These are phyloP conservation scores for Myotis pilosus DNA, from an alignment of 2,797 vertebrate species.

Conservation along the genomic window DNA sequence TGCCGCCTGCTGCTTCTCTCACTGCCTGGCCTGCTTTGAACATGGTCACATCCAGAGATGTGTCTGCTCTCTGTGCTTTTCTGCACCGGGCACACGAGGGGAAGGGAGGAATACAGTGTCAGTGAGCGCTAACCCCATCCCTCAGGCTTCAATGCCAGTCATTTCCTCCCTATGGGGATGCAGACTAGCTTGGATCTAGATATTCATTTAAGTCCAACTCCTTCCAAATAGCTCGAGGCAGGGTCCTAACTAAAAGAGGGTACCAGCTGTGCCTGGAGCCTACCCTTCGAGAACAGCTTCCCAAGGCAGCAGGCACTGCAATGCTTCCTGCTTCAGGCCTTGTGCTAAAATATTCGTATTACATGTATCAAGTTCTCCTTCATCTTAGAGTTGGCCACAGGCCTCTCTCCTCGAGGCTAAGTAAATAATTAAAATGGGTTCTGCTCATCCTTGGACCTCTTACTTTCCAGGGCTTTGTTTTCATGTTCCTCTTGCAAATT, in stretches of 20 bases:
- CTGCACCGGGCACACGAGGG: neutral
- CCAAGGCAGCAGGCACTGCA: neutral
- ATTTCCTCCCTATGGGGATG: neutral
- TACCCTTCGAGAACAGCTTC: neutral
- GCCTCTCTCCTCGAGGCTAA: neutral
- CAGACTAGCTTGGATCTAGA: neutral
- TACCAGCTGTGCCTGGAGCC: neutral
- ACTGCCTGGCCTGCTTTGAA: neutral
- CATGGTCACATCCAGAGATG: neutral
- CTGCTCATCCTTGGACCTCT: neutral
- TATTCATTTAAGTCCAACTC: neutral
- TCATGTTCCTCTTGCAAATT: neutral
- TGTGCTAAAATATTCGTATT: neutral
- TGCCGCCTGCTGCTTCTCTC: neutral
- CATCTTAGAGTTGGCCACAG: neutral
- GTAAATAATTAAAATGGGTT: neutral
- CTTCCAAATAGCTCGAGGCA: neutral
- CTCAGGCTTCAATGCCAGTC: neutral
- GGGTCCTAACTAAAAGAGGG: neutral
- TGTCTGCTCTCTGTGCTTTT: neutral
- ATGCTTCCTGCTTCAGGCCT: neutral
- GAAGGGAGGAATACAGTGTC: neutral
- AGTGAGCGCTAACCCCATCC: neutral
- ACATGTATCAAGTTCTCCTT: neutral
- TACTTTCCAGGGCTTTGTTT: neutral